Percentiles rank a stretch among this genome's conserved stretches.
These are phyloP conservation scores for Drosophila hydei DNA, from an alignment of 1,140 invertebrate genomes.

Conservation along the genomic window DNA sequence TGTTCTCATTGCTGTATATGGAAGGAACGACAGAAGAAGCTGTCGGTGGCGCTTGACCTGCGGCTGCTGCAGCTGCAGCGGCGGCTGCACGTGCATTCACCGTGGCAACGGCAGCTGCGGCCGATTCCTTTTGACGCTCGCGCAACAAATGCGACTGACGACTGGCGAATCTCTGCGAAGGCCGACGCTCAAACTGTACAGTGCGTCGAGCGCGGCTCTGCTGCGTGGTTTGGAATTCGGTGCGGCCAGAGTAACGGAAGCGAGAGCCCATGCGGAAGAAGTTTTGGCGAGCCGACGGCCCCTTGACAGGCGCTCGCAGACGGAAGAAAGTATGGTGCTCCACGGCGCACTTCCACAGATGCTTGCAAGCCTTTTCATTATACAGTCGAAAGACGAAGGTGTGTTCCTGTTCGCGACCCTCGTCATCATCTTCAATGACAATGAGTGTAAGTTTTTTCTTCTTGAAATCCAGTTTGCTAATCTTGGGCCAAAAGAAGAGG, in stretches of 20 bases:
- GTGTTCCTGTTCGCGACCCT: slow-evolving; percentile 95
- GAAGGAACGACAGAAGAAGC: slow-evolving; percentile 39
- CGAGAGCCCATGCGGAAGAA: slow-evolving; percentile 98
- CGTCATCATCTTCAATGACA: slow-evolving; percentile 98
- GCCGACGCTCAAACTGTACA: slow-evolving; percentile 97
- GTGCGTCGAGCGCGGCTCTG: slow-evolving; percentile 94
- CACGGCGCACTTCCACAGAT: slow-evolving; percentile 99
- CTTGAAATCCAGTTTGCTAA: slow-evolving; percentile 96
- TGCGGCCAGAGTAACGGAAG: slow-evolving; percentile 97
- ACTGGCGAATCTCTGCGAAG: slow-evolving; percentile 97
- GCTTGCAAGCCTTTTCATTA: slow-evolving; percentile 99
- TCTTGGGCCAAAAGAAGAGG: slow-evolving; percentile 99
- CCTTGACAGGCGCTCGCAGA: slow-evolving; percentile 94
- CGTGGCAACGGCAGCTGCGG: slow-evolving; percentile 80
- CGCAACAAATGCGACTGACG: slow-evolving; percentile 93
- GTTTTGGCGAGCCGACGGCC: slow-evolving; percentile 94
- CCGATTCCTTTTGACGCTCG: slow-evolving; percentile 88
- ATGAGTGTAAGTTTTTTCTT: slow-evolving; percentile 97
- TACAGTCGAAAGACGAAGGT: slow-evolving; percentile 95
- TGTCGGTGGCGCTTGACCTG: slow-evolving; percentile 37
- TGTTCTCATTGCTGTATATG: slow-evolving; percentile 66
- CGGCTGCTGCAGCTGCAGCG: slow-evolving; percentile 75
- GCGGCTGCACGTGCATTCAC: slow-evolving; percentile 74
- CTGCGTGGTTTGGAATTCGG: slow-evolving; percentile 97
- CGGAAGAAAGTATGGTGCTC: slow-evolving; percentile 99